A percentile compares a stretch with the other conserved stretches of the same genome.
Evolutionary conservation across 2,888 invertebrate genomes (phyloP).

Genomic region (Anarsia innoxiella): DNA sequence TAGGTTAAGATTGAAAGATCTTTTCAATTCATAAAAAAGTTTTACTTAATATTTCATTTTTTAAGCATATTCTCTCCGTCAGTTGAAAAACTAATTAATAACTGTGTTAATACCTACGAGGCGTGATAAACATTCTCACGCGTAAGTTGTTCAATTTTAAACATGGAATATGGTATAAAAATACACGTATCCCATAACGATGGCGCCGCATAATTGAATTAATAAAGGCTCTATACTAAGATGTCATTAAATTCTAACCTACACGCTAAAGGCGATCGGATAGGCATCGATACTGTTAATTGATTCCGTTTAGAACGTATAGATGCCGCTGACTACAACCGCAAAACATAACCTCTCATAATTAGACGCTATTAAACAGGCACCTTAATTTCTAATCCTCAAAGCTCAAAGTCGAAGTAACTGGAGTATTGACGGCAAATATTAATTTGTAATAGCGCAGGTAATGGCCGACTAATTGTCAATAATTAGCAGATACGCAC

Average conservation of each 20-base stretch:
- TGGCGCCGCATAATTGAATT: constrained; percentile 53
- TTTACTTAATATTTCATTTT: too few relatives aligned
- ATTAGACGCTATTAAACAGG: background rate
- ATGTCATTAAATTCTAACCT: constrained; percentile 37
- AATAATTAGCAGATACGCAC: constrained; percentile 38
- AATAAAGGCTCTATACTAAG: constrained; percentile 36
- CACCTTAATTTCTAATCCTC: constrained; percentile 8
- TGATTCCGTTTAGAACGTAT: constrained; percentile 32
- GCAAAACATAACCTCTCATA: constrained; percentile 2
- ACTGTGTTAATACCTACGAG: too few relatives aligned
- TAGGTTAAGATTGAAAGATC: too few relatives aligned
- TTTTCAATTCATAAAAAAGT: too few relatives aligned
- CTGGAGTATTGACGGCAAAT: constrained; percentile 7
- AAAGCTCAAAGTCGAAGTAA: too few relatives aligned
- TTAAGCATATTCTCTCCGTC: too few relatives aligned
- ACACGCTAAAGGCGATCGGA: constrained; percentile 22
- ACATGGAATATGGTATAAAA: too few relatives aligned
- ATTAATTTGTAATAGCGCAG: constrained; percentile 23
- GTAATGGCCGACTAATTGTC: constrained; percentile 36
- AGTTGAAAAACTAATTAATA: too few relatives aligned
- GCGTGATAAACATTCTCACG: too few relatives aligned
- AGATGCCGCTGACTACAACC: constrained; percentile 26
- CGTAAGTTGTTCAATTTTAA: too few relatives aligned
- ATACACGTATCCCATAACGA: constrained; percentile 21
- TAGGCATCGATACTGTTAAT: constrained; percentile 32